Conservation (phyloP, 1,140 invertebrate genomes). For the Oscheius sp. region DNA sequence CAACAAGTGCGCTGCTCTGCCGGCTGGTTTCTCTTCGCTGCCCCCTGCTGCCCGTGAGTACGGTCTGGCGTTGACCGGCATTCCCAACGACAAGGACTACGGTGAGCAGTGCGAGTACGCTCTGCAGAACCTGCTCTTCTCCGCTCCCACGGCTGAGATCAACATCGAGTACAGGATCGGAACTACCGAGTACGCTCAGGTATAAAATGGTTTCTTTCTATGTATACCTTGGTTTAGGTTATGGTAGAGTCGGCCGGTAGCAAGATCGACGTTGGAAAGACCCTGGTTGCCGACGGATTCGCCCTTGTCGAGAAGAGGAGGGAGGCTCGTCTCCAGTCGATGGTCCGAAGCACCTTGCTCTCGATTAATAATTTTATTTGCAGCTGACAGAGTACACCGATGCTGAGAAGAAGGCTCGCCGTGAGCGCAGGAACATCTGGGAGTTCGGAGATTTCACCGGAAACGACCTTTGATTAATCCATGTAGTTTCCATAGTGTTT, state of each 20-base stretch:
- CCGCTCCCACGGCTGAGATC: slow-evolving; percentile 65
- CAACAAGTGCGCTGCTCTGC: slow-evolving; percentile 70
- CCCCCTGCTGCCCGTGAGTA: slow-evolving; percentile 83
- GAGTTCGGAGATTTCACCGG: slow-evolving; percentile 57
- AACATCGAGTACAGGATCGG: slow-evolving; percentile 67
- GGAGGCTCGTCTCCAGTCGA: slow-evolving; percentile 76
- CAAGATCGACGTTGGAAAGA: slow-evolving; percentile 78
- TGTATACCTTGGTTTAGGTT: slow-evolving; percentile 4
- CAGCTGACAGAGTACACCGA: slow-evolving; percentile 52
- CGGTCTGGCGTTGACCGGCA: slow-evolving; percentile 74
- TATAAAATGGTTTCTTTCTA: not conserved
- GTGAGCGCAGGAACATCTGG: slow-evolving; percentile 56
- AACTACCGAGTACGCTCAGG: slow-evolving; percentile 56
- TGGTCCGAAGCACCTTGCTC: slow-evolving; percentile 65
- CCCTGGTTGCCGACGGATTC: slow-evolving; percentile 79
- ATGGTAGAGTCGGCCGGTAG: slow-evolving; percentile 65
- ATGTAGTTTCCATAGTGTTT: too few relatives aligned
- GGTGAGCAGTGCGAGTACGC: slow-evolving; percentile 41
- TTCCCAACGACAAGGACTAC: slow-evolving; percentile 74
- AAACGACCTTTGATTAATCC: slow-evolving; percentile 54
- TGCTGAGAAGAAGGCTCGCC: slow-evolving; percentile 51
- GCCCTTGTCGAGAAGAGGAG: slow-evolving; percentile 76
- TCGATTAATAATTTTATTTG: slow-evolving; percentile 17
- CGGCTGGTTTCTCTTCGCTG: slow-evolving; percentile 70
- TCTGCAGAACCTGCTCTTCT: slow-evolving; percentile 68